A percentile compares a stretch with the other conserved stretches of the same genome.
phyloP scores from a whole-genome alignment of 2,888 invertebrate species.

The Ormyrus rosae region DNA sequence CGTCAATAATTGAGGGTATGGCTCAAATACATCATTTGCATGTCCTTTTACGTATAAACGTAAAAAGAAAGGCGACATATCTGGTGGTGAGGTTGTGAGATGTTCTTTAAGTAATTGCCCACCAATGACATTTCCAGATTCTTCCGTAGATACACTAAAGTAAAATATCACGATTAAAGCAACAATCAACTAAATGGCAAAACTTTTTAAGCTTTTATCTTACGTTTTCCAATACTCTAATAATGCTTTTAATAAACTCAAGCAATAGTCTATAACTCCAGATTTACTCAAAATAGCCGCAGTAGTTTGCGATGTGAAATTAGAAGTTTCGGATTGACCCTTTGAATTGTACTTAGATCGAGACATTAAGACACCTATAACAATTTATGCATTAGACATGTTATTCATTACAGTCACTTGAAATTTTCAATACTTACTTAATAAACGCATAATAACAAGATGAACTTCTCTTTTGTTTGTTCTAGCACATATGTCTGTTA shows the following conservation, averaged over 20 bases:
- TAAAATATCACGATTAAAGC: constrained; percentile 1
- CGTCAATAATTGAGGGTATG: constrained; percentile 94
- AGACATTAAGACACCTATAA: constrained; percentile 84
- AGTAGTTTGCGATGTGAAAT: constrained; percentile 83
- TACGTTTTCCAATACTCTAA: constrained; percentile 86
- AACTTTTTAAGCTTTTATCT: constrained; percentile 52
- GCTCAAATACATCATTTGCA: constrained; percentile 94
- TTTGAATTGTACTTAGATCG: constrained; percentile 80
- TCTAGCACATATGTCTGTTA: constrained; percentile 79
- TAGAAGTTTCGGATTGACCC: constrained; percentile 74
- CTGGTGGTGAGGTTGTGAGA: constrained; percentile 88
- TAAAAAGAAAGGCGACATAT: constrained; percentile 97
- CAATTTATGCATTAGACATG: no score
- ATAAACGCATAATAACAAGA: constrained; percentile 89
- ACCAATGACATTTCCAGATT: constrained; percentile 76
- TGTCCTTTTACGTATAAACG: constrained; percentile 94
- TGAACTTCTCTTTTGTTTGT: constrained; percentile 90
- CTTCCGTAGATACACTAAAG: constrained; percentile 71
- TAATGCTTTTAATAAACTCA: constrained; percentile 83
- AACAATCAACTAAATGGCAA: constrained; percentile 16
- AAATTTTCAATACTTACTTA: constrained; percentile 80
- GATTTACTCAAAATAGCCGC: constrained; percentile 84
- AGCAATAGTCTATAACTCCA: constrained; percentile 85
- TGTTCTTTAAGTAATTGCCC: constrained; percentile 89
- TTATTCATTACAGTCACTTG: no score